These are phyloP conservation scores for Drosophila baimaii DNA, from an alignment of 1,140 invertebrate species.

Conservation along the genomic window DNA sequence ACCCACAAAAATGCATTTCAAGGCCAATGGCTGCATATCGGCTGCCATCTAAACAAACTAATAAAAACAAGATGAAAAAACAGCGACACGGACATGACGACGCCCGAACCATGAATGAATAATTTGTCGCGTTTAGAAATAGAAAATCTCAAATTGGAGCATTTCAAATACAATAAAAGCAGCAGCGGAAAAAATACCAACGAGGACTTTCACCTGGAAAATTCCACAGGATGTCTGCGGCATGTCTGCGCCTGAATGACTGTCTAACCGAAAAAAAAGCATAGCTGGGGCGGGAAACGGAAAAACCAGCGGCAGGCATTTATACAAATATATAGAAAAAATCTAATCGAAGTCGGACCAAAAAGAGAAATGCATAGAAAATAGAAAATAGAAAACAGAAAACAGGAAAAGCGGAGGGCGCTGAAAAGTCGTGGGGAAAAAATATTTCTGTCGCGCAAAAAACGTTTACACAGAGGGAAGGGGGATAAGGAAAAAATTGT, in stretches of 20 bases:
- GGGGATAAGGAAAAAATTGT: constrained; percentile 53
- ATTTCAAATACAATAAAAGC: constrained; percentile 57
- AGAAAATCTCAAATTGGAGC: constrained; percentile 54
- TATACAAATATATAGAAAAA: constrained; percentile 76
- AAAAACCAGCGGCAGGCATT: constrained; percentile 46
- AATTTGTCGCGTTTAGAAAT: constrained; percentile 74
- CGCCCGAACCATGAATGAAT: constrained; percentile 70
- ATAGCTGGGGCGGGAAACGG: constrained; percentile 3
- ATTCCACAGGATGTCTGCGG: constrained; percentile 70
- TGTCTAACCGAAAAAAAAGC: constrained; percentile 55
- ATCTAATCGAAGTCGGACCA: constrained; percentile 71
- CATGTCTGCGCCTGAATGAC: constrained; percentile 74
- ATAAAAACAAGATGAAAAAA: constrained; percentile 53
- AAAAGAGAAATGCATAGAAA: constrained; percentile 55
- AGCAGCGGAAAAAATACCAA: constrained; percentile 36
- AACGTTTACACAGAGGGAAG: constrained; percentile 25
- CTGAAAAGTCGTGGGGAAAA: constrained; percentile 70
- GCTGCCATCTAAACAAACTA: constrained; percentile 64
- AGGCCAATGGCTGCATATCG: constrained; percentile 58
- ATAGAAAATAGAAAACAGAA: constrained; percentile 35
- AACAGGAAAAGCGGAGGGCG: constrained; percentile 38
- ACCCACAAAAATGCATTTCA: constrained; percentile 57
- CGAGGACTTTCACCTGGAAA: constrained; percentile 77
- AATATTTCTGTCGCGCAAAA: constrained; percentile 65
- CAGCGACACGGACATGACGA: constrained; percentile 24